Base-by-base conservation (phyloP, 2,888 invertebrate species). In the Odontocolon sp. region DNA sequence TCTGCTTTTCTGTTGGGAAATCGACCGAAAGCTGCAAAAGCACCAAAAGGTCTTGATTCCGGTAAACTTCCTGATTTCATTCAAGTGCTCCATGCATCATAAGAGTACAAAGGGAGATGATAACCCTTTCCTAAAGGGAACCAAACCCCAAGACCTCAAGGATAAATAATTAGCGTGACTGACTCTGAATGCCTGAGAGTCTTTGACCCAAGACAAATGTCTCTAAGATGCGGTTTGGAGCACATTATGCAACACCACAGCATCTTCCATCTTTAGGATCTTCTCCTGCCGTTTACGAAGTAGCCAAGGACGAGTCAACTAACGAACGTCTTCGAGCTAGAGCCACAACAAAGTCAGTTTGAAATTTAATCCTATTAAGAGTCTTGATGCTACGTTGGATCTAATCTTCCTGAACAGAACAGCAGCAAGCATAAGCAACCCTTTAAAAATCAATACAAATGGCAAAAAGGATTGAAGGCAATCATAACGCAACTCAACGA, bases 271-370 rank as follows among this genome's bases (percentile, higher is more conserved):
- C n/a, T n/a, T 28, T 8, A 11, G 40, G 28, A 73, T 47, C 59
- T 71, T 63, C 69, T 54, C 33, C 64, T 16, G n/a, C 36, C 50
- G 26, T 74, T 54, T 54, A 56, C 16, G 56, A 69, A 28, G 56
- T 26, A 50, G 54, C 64, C 75, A 67, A 81, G 80, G 79, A 83
- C 80, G 82, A 83, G 84, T 86, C 78, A 82, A 77, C 84, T 87
- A 87, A 87, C 86, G 85, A 87, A 86, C 86, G 85, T 87, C 87
- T 87, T 86, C 82, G 82, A 80, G 78, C 63, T 78, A 45, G 21
- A 47, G 68, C 87, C 87, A 86, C 87, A 87, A 86, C 87, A 87
- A 86, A 87, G 86, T 86, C 82, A 75, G 79, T 18, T 18, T 16
- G 57, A 40, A 54, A 72, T 77, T 69, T 85, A 87, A 87, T 85